These are phyloP conservation scores for Manduca sexta DNA, from an alignment of 1,140 invertebrate genomes.

Conservation along the genomic window DNA sequence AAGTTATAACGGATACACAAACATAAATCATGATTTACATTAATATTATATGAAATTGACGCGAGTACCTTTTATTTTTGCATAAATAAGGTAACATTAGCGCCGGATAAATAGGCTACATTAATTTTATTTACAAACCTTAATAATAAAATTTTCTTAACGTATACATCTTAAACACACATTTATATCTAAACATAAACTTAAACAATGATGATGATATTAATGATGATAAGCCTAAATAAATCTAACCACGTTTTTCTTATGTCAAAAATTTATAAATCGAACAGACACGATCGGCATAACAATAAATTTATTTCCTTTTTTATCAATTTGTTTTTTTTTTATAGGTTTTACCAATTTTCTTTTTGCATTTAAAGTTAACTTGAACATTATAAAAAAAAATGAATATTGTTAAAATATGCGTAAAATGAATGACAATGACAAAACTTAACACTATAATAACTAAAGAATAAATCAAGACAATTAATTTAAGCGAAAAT, in stretches of 20 bases:
- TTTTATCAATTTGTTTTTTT: too few relatives aligned
- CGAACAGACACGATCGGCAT: not conserved
- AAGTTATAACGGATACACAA: slow-evolving; percentile 31
- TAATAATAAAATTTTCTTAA: slow-evolving; percentile 2
- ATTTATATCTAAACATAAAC: slow-evolving; percentile 1
- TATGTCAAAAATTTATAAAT: not conserved
- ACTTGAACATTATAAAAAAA: too few relatives aligned
- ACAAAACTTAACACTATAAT: not conserved
- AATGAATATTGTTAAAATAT: not conserved
- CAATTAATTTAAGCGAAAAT: slow-evolving; percentile 2
- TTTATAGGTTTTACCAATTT: too few relatives aligned
- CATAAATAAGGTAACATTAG: slow-evolving; percentile 66
- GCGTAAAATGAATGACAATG: not conserved
- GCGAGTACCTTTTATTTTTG: slow-evolving; percentile 48
- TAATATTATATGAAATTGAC: slow-evolving; percentile 23
- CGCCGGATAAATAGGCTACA: slow-evolving; percentile 39
- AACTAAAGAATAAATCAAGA: not conserved
- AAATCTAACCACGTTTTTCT: not conserved
- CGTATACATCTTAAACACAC: too few relatives aligned
- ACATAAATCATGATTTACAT: slow-evolving; percentile 23
- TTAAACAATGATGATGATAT: slow-evolving; percentile 6
- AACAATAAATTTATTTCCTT: too few relatives aligned
- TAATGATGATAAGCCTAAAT: not conserved
- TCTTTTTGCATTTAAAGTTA: too few relatives aligned
- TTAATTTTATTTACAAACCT: slow-evolving; percentile 18